These are phyloP conservation scores for Accipiter virgatus DNA, from an alignment of 2,113 vertebrate species.

Conservation along the genomic window DNA sequence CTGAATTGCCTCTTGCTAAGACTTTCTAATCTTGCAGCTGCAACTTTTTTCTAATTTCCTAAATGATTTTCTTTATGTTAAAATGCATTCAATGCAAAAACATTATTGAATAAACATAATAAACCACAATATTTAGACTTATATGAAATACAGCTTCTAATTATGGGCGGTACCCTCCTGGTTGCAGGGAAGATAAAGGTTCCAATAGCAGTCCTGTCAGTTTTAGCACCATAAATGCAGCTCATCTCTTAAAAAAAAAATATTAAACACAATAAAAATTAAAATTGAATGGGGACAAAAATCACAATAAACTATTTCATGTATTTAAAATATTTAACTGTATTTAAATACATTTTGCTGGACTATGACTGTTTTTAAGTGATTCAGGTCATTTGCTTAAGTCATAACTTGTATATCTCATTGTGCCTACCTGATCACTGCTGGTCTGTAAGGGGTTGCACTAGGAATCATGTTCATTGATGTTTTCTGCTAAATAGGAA, in stretches of 20 bases:
- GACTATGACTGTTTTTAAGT: neutral
- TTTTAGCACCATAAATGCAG: neutral
- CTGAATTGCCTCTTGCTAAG: neutral
- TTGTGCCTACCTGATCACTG: neutral
- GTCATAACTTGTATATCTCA: fast-evolving
- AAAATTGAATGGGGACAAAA: neutral
- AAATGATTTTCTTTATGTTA: neutral
- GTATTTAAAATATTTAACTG: neutral
- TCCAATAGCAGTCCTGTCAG: neutral
- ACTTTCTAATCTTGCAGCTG: neutral
- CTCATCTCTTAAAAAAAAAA: neutral
- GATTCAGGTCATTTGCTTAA: neutral
- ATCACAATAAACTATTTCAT: neutral
- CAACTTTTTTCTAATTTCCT: neutral
- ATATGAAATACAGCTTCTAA: neutral
- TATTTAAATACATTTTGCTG: neutral
- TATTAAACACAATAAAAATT: neutral
- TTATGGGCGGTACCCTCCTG: neutral
- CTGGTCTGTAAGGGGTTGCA: neutral
- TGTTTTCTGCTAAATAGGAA: neutral
- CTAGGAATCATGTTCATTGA: neutral
- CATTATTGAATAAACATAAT: neutral
- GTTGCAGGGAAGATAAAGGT: neutral
- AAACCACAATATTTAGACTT: neutral
- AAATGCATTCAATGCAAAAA: neutral